Percentiles rank a stretch among this genome's conserved stretches.
These are phyloP conservation scores for Dichetophora obliterata DNA, from an alignment of 2,888 invertebrate species.

Conservation along the genomic window DNA sequence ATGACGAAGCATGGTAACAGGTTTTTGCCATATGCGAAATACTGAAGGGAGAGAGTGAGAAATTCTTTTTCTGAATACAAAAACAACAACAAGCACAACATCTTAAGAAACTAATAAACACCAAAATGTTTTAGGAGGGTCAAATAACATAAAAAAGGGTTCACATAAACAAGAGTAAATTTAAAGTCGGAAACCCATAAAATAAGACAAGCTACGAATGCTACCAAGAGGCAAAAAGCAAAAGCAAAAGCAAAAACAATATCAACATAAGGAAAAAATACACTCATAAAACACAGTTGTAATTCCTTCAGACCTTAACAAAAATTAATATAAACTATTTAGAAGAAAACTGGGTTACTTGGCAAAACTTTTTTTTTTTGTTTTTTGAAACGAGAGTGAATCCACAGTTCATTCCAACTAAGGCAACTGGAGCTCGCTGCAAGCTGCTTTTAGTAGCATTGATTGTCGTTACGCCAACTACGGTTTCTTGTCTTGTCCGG, in stretches of 20 bases:
- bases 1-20: background rate
- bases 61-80: background rate
- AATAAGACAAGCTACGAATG: background rate
- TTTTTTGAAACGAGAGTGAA: conserved; percentile 2
- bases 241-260: background rate
- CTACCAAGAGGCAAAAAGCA: background rate
- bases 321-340: background rate
- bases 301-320: background rate
- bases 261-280: background rate
- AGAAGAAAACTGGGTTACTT: conserved; percentile 21
- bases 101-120: no score
- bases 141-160: background rate
- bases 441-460: background rate
- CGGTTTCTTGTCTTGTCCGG: background rate
- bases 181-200: background rate
- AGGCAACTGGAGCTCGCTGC: background rate
- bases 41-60: background rate
- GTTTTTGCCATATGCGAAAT: background rate
- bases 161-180: background rate
- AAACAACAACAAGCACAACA: background rate
- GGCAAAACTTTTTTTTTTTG: conserved; percentile 12
- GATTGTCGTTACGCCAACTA: background rate
- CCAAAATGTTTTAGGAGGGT: background rate
- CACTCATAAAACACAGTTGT: background rate
- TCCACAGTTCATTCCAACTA: background rate